Evolutionary conservation across 2,888 invertebrate species (phyloP).

Genomic region (Syritta pipiens): DNA sequence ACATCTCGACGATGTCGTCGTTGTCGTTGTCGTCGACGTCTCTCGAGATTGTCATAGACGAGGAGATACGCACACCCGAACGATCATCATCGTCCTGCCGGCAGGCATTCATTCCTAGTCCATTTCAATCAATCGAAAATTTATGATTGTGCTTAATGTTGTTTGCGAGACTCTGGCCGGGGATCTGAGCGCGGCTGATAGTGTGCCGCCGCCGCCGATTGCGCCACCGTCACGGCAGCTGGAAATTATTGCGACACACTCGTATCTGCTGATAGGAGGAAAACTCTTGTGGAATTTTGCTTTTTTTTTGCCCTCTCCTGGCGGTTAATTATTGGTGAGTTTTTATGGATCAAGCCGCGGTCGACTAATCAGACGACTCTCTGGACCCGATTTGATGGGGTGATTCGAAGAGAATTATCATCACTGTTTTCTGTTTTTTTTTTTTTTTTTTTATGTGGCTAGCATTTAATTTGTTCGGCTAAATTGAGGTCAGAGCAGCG

Average conservation of each 20-base stretch:
- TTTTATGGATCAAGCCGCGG: neutral
- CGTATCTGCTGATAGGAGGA: constrained; percentile 38
- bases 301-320: neutral
- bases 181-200: constrained; percentile 22
- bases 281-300: too few species aligned
- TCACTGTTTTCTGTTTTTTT: too few species aligned
- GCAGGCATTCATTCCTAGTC: constrained; percentile 49
- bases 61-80: constrained; percentile 35
- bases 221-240: constrained; percentile 38
- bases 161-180: constrained; percentile 41
- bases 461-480: neutral
- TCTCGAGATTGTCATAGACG: constrained; percentile 48
- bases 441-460: too few species aligned
- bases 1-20: constrained; percentile 15
- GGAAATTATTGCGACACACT: constrained; percentile 48
- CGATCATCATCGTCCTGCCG: constrained; percentile 48
- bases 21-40: neutral
- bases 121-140: constrained; percentile 62
- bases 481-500: too few species aligned
- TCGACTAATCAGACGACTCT: neutral
- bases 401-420: too few species aligned
- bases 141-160: constrained; percentile 55
- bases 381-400: too few species aligned
- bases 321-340: neutral
- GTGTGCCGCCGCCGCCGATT: constrained; percentile 53